Percentiles rank a stretch among this genome's conserved stretches.
Conservation (phyloP, 2,888 invertebrate genomes). For the Neoascia interrupta region DNA sequence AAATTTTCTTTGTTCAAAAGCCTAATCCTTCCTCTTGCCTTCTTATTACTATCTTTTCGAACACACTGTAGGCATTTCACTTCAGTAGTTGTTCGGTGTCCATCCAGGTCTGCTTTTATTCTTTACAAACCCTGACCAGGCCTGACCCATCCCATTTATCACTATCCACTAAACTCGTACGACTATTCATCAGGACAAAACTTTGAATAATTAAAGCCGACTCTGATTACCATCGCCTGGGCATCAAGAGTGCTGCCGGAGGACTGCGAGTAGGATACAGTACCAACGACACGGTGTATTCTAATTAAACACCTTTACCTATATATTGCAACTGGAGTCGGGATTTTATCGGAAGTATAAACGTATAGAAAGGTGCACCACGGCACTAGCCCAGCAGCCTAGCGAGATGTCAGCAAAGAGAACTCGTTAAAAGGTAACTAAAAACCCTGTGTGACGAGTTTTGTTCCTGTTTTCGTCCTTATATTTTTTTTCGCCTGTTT, state of each 20-base stretch:
- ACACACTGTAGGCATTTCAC: constrained; percentile 19
- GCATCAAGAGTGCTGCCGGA: constrained; percentile 20
- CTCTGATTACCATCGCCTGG: constrained; percentile 79
- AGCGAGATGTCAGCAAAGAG: constrained; percentile 58
- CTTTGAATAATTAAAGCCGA: constrained; percentile 79
- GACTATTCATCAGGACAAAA: constrained; percentile 78
- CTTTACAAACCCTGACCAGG: constrained; percentile 13
- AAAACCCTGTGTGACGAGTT: constrained; percentile 55
- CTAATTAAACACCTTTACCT: constrained; percentile 65
- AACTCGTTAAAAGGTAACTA: constrained; percentile 69
- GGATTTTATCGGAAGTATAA: constrained; percentile 48
- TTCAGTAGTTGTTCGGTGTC: constrained; percentile 8
- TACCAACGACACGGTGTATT: constrained; percentile 55
- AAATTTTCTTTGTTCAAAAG: too few species aligned
- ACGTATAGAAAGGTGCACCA: not conserved
- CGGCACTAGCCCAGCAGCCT: constrained; percentile 14
- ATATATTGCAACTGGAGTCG: constrained; percentile 60
- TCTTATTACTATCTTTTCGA: too few species aligned
- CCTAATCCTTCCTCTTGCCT: too few species aligned
- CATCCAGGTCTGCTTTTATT: constrained; percentile 13
- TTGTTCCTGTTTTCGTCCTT: constrained; percentile 32
- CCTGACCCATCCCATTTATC: constrained; percentile 34
- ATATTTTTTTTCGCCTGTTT: not conserved
- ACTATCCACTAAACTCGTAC: constrained; percentile 50
- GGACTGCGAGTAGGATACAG: constrained; percentile 21